These are phyloP conservation scores for Enteromius argenteus DNA, from an alignment of 2,797 vertebrate species.

Conservation along the genomic window DNA sequence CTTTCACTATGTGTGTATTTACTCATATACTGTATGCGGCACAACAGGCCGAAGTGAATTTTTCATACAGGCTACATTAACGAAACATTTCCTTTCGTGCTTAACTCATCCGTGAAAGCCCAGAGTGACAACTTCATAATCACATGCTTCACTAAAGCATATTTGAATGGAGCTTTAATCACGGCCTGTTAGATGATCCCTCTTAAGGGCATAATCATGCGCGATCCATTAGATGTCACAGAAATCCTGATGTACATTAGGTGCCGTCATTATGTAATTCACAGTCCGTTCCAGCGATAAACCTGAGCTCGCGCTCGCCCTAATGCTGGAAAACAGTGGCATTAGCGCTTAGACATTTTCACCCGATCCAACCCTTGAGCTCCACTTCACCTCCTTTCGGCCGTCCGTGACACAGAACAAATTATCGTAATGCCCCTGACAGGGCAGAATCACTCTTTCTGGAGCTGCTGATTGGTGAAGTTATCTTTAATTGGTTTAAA, in stretches of 20 bases:
- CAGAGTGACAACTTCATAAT: constrained; percentile 47
- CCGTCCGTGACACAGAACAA: constrained; percentile 75
- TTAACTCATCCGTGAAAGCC: constrained; percentile 44
- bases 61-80: constrained; percentile 34
- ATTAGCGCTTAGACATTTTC: neutral
- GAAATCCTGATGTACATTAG: constrained; percentile 30
- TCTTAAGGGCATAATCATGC: constrained; percentile 47
- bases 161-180: constrained; percentile 51
- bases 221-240: constrained; percentile 43
- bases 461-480: constrained; percentile 75
- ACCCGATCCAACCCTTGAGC: constrained; percentile 19
- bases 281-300: neutral
- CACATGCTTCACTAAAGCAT: constrained; percentile 41
- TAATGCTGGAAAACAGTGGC: constrained; percentile 20
- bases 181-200: constrained; percentile 36
- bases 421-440: constrained; percentile 73
- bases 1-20: neutral
- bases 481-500: constrained; percentile 86
- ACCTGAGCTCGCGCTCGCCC: neutral
- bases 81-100: constrained; percentile 43
- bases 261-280: constrained; percentile 25
- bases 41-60: constrained; percentile 38
- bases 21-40: neutral
- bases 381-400: constrained; percentile 53
- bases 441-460: constrained; percentile 68